Conservation (phyloP, 37 sponge, comb jelly and placozoan species). For the Bolinopsis microptera region DNA sequence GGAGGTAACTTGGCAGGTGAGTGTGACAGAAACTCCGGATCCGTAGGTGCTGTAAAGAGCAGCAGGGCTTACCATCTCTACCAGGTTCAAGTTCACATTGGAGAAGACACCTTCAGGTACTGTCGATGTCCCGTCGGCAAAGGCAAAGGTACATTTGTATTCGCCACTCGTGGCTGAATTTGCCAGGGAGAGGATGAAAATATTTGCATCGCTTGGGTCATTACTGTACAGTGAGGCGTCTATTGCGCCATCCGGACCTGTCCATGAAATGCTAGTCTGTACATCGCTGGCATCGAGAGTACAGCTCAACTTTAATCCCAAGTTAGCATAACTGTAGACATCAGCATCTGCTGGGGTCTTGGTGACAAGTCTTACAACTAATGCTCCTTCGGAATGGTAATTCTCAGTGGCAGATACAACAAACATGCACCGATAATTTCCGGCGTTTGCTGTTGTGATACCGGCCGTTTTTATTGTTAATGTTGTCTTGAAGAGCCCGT, state of each 20-base stretch:
- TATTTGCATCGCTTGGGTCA: neutral
- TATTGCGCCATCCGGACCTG: neutral
- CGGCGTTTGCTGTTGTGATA: neutral
- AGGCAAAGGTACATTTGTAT: neutral
- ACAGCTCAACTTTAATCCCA: neutral
- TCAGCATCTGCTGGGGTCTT: neutral
- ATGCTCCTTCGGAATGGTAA: neutral
- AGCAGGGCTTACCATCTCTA: neutral
- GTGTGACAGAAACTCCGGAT: neutral
- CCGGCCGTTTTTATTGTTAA: neutral
- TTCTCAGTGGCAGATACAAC: neutral
- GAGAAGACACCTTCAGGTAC: neutral
- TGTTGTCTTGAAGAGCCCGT: constrained; percentile 12
- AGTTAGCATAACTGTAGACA: neutral
- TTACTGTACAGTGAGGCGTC: neutral
- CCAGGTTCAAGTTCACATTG: neutral
- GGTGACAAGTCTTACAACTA: neutral
- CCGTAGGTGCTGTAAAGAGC: constrained; percentile 19
- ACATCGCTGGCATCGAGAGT: neutral
- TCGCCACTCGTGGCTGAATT: neutral
- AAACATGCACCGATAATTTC: neutral
- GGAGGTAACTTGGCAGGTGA: constrained; percentile 29
- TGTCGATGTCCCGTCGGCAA: neutral
- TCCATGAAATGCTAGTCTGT: neutral
- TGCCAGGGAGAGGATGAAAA: neutral